Conservation (phyloP, 2,888 invertebrate species). For the Punctoribates punctum region DNA sequence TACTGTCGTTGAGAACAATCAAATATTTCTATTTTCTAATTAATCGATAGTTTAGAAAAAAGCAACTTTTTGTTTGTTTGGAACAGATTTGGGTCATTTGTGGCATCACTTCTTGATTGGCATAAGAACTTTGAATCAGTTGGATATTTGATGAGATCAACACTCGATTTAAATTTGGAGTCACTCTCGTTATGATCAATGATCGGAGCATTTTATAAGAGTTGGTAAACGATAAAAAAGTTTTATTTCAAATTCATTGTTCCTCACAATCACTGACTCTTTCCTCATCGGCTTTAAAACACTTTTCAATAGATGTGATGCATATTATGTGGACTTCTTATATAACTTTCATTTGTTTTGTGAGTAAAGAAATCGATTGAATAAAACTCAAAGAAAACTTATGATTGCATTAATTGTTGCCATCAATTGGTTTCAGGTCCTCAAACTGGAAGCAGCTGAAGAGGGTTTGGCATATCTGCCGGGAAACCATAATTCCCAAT, state of each 20-base stretch:
- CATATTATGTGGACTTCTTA: conserved; percentile 3
- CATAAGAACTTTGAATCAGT: background rate
- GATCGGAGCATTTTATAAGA: background rate
- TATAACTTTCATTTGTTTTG: background rate
- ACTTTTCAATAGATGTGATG: background rate
- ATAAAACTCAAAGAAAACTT: no score
- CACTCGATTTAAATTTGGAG: background rate
- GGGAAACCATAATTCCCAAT: background rate
- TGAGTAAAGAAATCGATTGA: conserved; percentile 10
- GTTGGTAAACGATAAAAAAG: background rate
- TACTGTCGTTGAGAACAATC: background rate
- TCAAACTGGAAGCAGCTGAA: background rate
- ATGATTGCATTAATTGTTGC: background rate
- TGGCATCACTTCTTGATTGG: background rate
- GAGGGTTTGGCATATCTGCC: conserved; percentile 3
- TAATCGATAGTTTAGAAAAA: conserved; percentile 7
- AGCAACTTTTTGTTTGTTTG: background rate
- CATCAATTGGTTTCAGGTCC: background rate
- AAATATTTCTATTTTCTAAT: background rate
- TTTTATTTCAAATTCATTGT: background rate
- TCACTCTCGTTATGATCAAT: conserved; percentile 19
- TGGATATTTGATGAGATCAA: conserved; percentile 34
- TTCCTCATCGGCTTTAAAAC: background rate
- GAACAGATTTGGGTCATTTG: conserved; percentile 11
- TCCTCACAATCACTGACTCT: background rate